Base-by-base conservation (phyloP, 1,140 invertebrate species). In the Gryon sp. region DNA sequence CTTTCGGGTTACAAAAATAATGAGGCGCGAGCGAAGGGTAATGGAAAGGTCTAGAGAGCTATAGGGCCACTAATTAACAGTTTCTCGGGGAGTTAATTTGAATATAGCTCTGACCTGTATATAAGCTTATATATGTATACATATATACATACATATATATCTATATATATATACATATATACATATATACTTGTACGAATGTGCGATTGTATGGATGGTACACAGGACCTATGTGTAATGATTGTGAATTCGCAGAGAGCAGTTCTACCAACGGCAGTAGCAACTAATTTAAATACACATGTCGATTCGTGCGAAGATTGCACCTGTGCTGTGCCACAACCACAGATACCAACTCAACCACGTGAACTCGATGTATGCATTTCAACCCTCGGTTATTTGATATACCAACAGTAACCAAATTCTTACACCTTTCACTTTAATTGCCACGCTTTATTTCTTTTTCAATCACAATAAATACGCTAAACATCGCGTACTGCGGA, bases 221-320 rank as follows among this genome's bases (percentile, higher is more conserved):
- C 36, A 46, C 22, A n/a, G 36, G 18, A 72, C 20, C 34, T 79
- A 66, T 57, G 43, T 75, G 63, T 41, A 55, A 38, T 74, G 55
- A 26, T 62, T 60, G 70, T 65, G 22, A 30, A 74, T 68, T 57
- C 72, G 72, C 53, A 32, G 36, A n/a, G n/a, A 32, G 57, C 78
- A 76, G 69, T 70, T 30, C 77, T 80, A 76, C 82, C 80, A 79
- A 80, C 80, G 78, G 81, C 82, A 80, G 84, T 78, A 83, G 83
- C 84, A 80, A 83, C 85, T 87, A 86, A 88, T 88, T 88, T 88
- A 87, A 88, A 87, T 88, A 88, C 86, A 87, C 85, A 86, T 88
- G 86, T 88, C 84, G 85, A 87, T 88, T 83, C 82, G 84, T 83
- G 84, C 83, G 75, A 84, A 87, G 86, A 88, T 88, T 88, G 84